A percentile compares a stretch with the other conserved stretches of the same genome.
phyloP scores from a whole-genome alignment of 2,113 vertebrate species.

The Epinephelus lanceolatus region DNA sequence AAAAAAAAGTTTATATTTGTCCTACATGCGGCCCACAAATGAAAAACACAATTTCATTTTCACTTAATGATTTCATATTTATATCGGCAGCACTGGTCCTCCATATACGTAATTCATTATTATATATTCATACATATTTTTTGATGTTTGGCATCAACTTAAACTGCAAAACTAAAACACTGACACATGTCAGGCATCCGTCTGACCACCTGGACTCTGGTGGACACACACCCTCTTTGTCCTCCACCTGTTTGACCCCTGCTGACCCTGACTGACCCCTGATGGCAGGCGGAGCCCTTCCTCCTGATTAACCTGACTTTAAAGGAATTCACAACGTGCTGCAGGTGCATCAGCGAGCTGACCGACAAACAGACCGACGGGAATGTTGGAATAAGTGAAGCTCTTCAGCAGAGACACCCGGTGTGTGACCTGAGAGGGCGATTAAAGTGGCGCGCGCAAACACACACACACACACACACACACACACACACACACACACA shows the following conservation, averaged over 20 bases:
- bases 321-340: background rate
- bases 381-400: background rate
- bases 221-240: conserved; percentile 37
- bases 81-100: no score
- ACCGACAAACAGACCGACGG: background rate
- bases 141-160: no score
- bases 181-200: no score
- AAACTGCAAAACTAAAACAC: no score
- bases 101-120: no score
- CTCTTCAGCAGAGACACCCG: conserved; percentile 6
- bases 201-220: conserved; percentile 7
- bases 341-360: conserved; percentile 11
- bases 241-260: conserved; percentile 26
- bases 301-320: conserved; percentile 21
- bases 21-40: no score
- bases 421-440: conserved; percentile 13
- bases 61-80: no score
- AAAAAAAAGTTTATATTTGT: no score
- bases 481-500: background rate
- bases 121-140: no score
- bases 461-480: background rate
- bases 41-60: no score
- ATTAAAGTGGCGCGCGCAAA: background rate
- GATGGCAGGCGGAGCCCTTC: background rate
- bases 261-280: background rate